phyloP scores from a whole-genome alignment of 2,797 vertebrate genomes.

The Cynopterus sphinx region DNA sequence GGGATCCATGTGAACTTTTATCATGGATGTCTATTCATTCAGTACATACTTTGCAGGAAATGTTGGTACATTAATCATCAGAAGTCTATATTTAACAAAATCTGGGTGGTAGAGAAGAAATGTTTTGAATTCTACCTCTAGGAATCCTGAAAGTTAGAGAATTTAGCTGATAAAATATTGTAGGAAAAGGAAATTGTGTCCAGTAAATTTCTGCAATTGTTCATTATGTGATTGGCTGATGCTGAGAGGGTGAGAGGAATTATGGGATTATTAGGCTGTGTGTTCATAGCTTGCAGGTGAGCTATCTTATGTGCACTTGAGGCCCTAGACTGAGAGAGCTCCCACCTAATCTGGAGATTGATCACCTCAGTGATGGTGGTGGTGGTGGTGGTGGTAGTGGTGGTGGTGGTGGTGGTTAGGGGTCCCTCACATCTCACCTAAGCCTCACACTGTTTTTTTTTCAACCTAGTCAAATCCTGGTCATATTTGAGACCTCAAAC shows the following conservation, averaged over 20 bases:
- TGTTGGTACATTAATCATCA: background rate
- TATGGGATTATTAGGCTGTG: background rate
- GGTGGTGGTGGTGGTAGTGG: background rate
- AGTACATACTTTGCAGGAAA: background rate
- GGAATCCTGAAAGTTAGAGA: background rate
- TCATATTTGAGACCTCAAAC: background rate
- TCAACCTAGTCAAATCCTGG: background rate
- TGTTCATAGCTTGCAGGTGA: background rate
- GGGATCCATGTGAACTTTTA: background rate
- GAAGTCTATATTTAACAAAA: background rate
- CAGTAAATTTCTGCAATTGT: background rate
- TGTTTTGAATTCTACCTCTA: background rate
- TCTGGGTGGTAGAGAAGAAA: background rate
- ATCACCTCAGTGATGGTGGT: background rate
- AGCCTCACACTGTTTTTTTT: background rate
- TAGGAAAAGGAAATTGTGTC: background rate
- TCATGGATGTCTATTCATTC: background rate
- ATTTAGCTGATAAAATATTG: background rate
- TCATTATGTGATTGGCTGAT: background rate
- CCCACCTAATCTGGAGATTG: background rate
- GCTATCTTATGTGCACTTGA: background rate
- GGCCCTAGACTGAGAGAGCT: background rate
- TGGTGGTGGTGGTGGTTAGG: background rate
- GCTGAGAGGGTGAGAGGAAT: background rate
- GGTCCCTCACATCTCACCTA: background rate